Evolutionary conservation across 2,888 invertebrate genomes (phyloP).

Genomic region (Thymelicus acteon): DNA sequence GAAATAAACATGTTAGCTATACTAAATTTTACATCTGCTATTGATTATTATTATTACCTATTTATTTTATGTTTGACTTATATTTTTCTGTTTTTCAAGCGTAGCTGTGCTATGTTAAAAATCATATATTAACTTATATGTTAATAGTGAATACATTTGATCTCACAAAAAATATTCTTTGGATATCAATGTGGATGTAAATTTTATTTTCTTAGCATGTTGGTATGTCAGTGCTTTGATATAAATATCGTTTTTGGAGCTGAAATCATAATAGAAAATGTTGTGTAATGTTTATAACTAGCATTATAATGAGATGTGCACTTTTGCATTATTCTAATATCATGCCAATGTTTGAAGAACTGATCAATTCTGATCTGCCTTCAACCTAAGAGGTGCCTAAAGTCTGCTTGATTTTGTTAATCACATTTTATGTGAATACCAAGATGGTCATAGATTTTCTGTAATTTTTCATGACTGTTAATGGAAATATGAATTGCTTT

Average conservation of each 20-base stretch:
- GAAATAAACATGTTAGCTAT: slow-evolving; percentile 49
- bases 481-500: no score
- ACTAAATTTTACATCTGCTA: slow-evolving; percentile 52
- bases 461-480: no score
- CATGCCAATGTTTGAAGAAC: no score
- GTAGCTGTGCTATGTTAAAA: slow-evolving; percentile 49
- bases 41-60: slow-evolving; percentile 49
- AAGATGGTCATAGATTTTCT: no score
- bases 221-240: not conserved
- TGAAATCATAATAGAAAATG: no score
- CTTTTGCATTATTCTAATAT: no score
- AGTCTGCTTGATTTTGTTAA: no score
- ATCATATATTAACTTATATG: slow-evolving; percentile 48
- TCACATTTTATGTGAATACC: no score
- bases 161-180: slow-evolving; percentile 70
- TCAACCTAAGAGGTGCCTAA: no score
- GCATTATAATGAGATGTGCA: not conserved
- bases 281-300: not conserved
- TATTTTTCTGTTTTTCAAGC: slow-evolving; percentile 41
- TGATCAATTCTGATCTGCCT: no score
- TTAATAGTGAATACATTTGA: slow-evolving; percentile 67
- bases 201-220: slow-evolving; percentile 49
- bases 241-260: no score
- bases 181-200: slow-evolving; percentile 54
- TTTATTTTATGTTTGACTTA: slow-evolving; percentile 51